Conservation (phyloP, 1,140 invertebrate genomes). For the Anagrus nilaparvatae region DNA sequence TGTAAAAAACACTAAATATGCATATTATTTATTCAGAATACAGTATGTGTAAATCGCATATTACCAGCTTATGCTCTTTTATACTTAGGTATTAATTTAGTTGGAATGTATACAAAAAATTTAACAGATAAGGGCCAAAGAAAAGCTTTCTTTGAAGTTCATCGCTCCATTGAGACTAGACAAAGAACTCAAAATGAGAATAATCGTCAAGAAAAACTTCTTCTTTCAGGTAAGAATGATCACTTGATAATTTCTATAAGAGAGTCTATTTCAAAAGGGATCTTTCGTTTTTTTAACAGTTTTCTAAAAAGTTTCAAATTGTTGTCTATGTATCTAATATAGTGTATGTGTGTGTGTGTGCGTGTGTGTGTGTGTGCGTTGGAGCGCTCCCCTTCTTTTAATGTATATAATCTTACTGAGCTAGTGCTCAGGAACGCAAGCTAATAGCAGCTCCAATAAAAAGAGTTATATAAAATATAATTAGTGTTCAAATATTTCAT, state of each 20-base stretch:
- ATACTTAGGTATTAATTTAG: slow-evolving; percentile 82
- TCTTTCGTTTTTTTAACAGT: background rate
- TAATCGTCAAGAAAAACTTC: slow-evolving; percentile 85
- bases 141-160: slow-evolving; percentile 91
- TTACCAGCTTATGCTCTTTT: slow-evolving; percentile 69
- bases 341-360: no score
- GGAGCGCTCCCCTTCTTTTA: no score
- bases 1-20: no score
- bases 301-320: no score
- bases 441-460: no score
- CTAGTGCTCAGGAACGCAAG: no score
- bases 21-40: no score
- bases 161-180: slow-evolving; percentile 89
- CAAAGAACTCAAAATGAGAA: slow-evolving; percentile 89
- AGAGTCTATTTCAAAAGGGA: background rate
- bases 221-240: slow-evolving; percentile 72
- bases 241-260: background rate
- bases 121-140: slow-evolving; percentile 89
- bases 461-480: no score
- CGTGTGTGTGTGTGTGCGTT: no score
- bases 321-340: no score
- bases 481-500: no score
- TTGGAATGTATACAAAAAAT: slow-evolving; percentile 95
- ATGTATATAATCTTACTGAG: no score
- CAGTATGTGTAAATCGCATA: slow-evolving; percentile 52